These are phyloP conservation scores for Galaxias olidus DNA, from an alignment of 2,797 vertebrate genomes.

Conservation along the genomic window DNA sequence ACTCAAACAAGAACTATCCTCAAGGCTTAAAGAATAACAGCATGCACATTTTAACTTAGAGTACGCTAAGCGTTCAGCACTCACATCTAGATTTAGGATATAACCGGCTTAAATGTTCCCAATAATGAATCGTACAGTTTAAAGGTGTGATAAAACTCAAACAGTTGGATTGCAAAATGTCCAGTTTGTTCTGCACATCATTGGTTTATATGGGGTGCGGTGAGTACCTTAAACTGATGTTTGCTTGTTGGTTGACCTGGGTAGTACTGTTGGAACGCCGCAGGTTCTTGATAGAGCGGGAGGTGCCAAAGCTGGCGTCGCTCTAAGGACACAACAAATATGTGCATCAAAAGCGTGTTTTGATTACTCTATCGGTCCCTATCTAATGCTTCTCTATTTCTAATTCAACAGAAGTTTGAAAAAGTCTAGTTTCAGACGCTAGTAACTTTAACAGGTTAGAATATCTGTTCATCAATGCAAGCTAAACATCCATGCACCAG, in stretches of 20 bases:
- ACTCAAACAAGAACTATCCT: background rate
- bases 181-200: background rate
- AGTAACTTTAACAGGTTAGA: too few species aligned
- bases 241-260: conserved; percentile 82
- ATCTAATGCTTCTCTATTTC: too few species aligned
- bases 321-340: conserved; percentile 1
- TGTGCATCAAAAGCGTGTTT: background rate
- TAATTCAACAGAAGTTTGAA: too few species aligned
- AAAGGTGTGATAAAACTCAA: too few species aligned
- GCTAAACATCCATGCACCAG: too few species aligned
- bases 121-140: too few species aligned
- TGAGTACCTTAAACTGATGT: conserved; percentile 75
- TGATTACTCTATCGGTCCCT: too few species aligned
- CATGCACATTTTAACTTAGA: background rate
- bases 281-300: conserved; percentile 89
- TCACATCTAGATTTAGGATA: too few species aligned
- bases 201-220: background rate
- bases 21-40: background rate
- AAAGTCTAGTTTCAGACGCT: too few species aligned
- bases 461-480: too few species aligned
- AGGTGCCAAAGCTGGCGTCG: conserved; percentile 56
- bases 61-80: too few species aligned
- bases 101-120: too few species aligned
- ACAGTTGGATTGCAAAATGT: background rate
- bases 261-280: conserved; percentile 90